Base-by-base conservation (phyloP, 2,797 vertebrate genomes). In the Oreortyx pictus region DNA sequence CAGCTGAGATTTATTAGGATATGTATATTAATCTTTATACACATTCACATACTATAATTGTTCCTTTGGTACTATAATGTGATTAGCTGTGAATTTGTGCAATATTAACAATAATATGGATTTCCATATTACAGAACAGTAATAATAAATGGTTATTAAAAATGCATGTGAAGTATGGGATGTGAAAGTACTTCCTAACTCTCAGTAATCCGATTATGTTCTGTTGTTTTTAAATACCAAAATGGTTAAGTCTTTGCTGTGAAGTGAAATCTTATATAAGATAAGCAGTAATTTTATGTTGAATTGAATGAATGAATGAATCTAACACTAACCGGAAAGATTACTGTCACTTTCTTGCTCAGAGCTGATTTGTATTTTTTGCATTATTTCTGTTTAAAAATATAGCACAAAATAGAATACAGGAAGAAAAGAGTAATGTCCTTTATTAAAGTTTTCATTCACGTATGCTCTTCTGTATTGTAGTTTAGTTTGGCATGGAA, bases 1-100 rank as follows among this genome's bases (percentile, higher is more conserved):
- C 97, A 97, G 89, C 92, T 96, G 98, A 97, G 97, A 95, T 97
- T 96, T 97, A 96, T 96, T 96, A 96, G 94, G 84, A 90, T 97
- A 96, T 96, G 96, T 96, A 94, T 97, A 97, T 98, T 98, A 97
- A 98, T 98, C 97, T 97, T 97, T 96, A 96, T 95, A 96, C 95
- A 90, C 96, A 95, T 97, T 97, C 97, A 93, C 94, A 94, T 94
- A 82, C 92, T 46, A 52, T 95, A 97, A 96, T 95, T 95, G 97
- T 96, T 97, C 96, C 96, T 97, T 97, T 97, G 96, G 96, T 92
- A 83, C 94, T 97, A 87, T 97, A 97, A 98, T 97, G 94, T 89
- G 93, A 97, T 98, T 97, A 97, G 94, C 89, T 96, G 90, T 96
- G 96, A 97, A 97, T 97, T 93, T 96, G 90, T 95, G 89, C 96